Percentiles rank a stretch among this genome's conserved stretches.
phyloP scores from a whole-genome alignment of 2,113 vertebrate species.

The Lepisosteus oculatus region DNA sequence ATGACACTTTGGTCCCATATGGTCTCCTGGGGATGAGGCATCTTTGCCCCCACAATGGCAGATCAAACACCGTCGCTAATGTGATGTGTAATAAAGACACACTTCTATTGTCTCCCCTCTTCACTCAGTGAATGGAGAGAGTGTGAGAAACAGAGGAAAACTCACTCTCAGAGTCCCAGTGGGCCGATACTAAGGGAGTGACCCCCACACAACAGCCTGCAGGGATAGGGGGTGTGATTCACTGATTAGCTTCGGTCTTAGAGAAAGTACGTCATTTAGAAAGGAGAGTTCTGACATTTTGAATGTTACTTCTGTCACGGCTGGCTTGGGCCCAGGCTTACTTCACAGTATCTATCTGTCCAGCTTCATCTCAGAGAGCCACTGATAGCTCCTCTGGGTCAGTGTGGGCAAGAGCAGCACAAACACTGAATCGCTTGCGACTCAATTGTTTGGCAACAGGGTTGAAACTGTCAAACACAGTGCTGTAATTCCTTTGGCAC shows the following conservation, averaged over 20 bases:
- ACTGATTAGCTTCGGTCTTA: not conserved
- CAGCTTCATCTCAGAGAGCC: too few relatives aligned
- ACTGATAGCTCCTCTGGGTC: too few relatives aligned
- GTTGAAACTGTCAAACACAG: too few relatives aligned
- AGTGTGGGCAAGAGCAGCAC: too few relatives aligned
- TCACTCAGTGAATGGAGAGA: constrained; percentile 11
- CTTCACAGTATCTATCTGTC: too few relatives aligned
- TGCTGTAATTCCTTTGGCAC: too few relatives aligned
- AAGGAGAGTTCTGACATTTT: not conserved
- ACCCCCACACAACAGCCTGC: not conserved
- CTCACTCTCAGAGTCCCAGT: constrained; percentile 4
- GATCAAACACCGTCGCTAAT: constrained; percentile 62
- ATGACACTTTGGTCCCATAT: not conserved
- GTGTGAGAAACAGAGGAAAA: constrained; percentile 29
- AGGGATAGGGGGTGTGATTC: not conserved
- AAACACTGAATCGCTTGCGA: too few relatives aligned
- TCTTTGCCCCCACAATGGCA: constrained; percentile 57
- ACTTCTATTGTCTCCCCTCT: constrained; percentile 17
- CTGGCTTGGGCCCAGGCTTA: too few relatives aligned
- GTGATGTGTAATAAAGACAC: constrained; percentile 5
- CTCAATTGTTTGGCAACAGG: too few relatives aligned
- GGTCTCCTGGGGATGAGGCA: constrained; percentile 29
- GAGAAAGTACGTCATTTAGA: too few relatives aligned
- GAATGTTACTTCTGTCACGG: too few relatives aligned
- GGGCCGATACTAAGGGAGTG: constrained; percentile 39